Evolutionary conservation across 2,797 vertebrate genomes (phyloP).

Genomic region (Onychomys arenicola): DNA sequence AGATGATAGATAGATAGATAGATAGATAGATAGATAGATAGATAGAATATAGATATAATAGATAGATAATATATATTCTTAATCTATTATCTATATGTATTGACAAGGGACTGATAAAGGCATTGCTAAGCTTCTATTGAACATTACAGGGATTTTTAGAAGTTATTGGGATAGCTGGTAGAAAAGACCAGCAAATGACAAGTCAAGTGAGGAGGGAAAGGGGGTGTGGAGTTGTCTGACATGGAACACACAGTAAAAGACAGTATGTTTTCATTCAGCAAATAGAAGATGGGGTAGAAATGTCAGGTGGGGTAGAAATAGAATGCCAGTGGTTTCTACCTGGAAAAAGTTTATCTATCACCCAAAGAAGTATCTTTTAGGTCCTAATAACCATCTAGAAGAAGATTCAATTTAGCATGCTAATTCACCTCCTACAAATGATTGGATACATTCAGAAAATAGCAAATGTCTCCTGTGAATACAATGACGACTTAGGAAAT

Average conservation of each 20-base stretch:
- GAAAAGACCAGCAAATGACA: not conserved
- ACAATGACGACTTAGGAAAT: slow-evolving; percentile 8
- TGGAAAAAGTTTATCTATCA: not conserved
- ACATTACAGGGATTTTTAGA: not conserved
- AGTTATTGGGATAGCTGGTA: not conserved
- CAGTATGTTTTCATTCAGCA: not conserved
- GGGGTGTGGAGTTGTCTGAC: not conserved
- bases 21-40: not conserved
- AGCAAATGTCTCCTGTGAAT: not conserved
- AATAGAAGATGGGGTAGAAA: not conserved
- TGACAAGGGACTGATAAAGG: not conserved
- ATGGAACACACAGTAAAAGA: not conserved
- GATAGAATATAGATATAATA: not conserved
- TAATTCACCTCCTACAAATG: slow-evolving; percentile 2
- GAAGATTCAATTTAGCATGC: slow-evolving; percentile 7
- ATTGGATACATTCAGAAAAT: not conserved
- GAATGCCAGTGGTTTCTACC: not conserved
- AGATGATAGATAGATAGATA: not conserved
- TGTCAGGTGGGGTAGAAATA: slow-evolving; percentile 25
- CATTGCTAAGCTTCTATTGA: not conserved
- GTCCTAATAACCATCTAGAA: not conserved
- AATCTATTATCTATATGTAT: not conserved
- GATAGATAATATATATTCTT: not conserved
- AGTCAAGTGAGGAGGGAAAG: not conserved
- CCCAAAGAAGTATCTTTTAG: not conserved